phyloP scores from a whole-genome alignment of 1,140 invertebrate species.

The Drosophila nasuta region DNA sequence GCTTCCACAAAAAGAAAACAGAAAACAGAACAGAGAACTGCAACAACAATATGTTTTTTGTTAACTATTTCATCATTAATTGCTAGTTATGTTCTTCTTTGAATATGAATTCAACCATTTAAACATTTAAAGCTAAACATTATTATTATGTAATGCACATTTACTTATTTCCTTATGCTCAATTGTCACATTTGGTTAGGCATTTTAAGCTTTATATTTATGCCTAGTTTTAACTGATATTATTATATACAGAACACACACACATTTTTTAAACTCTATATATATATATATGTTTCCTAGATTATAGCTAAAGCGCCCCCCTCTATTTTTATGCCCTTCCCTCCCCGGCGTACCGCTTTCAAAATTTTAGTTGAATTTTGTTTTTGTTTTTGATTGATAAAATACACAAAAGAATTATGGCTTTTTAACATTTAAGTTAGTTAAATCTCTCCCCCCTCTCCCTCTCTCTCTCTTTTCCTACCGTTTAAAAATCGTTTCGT shows the following conservation, averaged over 20 bases:
- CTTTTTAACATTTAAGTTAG: slow-evolving; percentile 77
- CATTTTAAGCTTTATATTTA: slow-evolving; percentile 78
- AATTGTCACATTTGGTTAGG: slow-evolving; percentile 67
- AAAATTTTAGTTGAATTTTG: slow-evolving; percentile 74
- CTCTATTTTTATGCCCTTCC: slow-evolving; percentile 8
- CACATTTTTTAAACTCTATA: slow-evolving; percentile 47
- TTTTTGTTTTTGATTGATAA: slow-evolving; percentile 46
- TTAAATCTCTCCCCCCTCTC: slow-evolving; percentile 50
- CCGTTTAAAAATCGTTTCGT: slow-evolving; percentile 42
- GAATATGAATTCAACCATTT: slow-evolving; percentile 7
- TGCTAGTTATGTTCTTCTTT: slow-evolving; percentile 52
- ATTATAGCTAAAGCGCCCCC: slow-evolving; percentile 22
- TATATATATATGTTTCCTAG: slow-evolving; percentile 41
- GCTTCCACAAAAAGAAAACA: slow-evolving; percentile 51
- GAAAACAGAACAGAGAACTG: slow-evolving; percentile 5
- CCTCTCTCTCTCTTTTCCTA: background rate
- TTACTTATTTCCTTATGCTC: slow-evolving; percentile 80
- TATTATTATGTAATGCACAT: slow-evolving; percentile 59
- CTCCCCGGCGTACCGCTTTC: background rate
- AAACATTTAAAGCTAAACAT: slow-evolving; percentile 22
- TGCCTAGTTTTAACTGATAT: slow-evolving; percentile 78
- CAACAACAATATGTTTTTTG: slow-evolving; percentile 43
- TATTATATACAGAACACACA: slow-evolving; percentile 54
- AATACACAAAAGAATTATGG: slow-evolving; percentile 45
- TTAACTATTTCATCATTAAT: slow-evolving; percentile 51